A percentile compares a stretch with the other conserved stretches of the same genome.
phyloP scores from a whole-genome alignment of 2,113 vertebrate species.

The Tinamus guttatus region DNA sequence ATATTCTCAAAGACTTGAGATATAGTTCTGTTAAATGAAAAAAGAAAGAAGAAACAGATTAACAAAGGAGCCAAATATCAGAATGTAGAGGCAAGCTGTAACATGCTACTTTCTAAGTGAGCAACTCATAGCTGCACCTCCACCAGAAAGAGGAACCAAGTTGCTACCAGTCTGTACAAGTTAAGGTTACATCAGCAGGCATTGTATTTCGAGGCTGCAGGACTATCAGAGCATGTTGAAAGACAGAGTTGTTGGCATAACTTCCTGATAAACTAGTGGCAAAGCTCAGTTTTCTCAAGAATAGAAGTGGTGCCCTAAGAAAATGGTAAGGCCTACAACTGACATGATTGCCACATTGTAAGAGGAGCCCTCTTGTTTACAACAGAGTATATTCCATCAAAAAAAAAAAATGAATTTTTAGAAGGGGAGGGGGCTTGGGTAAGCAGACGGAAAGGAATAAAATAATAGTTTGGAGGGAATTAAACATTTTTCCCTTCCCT shows the following conservation, averaged over 20 bases:
- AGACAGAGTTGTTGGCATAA: fast-evolving
- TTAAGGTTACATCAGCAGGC: not conserved
- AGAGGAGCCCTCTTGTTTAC: not conserved
- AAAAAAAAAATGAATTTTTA: not conserved
- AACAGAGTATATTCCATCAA: not conserved
- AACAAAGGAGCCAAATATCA: not conserved
- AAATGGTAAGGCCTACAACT: not conserved
- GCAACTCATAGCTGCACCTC: fast-evolving
- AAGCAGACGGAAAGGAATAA: not conserved
- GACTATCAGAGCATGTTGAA: not conserved
- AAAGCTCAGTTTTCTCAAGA: not conserved
- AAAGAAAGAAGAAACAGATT: not conserved
- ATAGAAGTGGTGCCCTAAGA: fast-evolving
- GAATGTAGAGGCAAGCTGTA: not conserved
- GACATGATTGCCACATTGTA: not conserved
- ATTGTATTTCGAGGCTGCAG: too few relatives aligned
- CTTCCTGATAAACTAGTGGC: not conserved
- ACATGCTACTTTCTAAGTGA: not conserved
- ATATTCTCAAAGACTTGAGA: not conserved
- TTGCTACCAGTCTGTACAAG: not conserved
- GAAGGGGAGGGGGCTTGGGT: fast-evolving
- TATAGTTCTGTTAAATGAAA: not conserved
- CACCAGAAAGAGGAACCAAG: not conserved
- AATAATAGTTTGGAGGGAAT: not conserved
- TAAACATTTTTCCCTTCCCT: too few relatives aligned